Percentiles rank a stretch among this genome's conserved stretches.
Conservation (phyloP, 2,888 invertebrate genomes). For the Conus canariensis region DNA sequence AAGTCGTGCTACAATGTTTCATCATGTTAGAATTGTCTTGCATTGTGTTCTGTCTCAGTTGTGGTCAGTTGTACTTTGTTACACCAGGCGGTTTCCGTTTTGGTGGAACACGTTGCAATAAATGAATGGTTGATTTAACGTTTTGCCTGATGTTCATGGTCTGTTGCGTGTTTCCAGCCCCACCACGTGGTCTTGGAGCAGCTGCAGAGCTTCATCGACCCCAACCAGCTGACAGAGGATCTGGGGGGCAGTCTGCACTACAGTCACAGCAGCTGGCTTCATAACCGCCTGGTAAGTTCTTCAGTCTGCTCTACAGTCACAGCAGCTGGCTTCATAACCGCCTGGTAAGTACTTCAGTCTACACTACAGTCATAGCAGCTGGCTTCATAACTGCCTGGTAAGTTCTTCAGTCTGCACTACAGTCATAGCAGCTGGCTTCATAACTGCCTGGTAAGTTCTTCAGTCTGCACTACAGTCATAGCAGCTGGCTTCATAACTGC, state of each 20-base stretch:
- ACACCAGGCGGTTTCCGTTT: no score
- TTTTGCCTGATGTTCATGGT: no score
- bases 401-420: conserved; percentile 81
- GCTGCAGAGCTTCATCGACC: conserved; percentile 85
- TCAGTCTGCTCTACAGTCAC: not conserved
- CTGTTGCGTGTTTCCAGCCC: conserved; percentile 81
- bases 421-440: conserved; percentile 88
- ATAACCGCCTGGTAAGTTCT: conserved; percentile 85
- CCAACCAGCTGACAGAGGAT: conserved; percentile 86
- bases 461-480: not conserved
- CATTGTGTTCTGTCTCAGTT: no score
- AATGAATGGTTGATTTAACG: no score
- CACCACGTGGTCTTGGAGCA: conserved; percentile 86
- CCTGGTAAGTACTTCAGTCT: conserved; percentile 80
- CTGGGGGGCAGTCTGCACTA: conserved; percentile 87
- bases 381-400: conserved; percentile 78
- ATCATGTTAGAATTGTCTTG: no score
- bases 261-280: conserved; percentile 87
- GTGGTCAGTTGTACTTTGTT: no score
- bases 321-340: not conserved
- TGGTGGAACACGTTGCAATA: no score
- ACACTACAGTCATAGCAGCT: not conserved
- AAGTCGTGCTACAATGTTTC: no score
- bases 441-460: conserved; percentile 85
- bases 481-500: not conserved